Conservation (phyloP, 2,113 vertebrate species). For the Lagopus leucura region DNA sequence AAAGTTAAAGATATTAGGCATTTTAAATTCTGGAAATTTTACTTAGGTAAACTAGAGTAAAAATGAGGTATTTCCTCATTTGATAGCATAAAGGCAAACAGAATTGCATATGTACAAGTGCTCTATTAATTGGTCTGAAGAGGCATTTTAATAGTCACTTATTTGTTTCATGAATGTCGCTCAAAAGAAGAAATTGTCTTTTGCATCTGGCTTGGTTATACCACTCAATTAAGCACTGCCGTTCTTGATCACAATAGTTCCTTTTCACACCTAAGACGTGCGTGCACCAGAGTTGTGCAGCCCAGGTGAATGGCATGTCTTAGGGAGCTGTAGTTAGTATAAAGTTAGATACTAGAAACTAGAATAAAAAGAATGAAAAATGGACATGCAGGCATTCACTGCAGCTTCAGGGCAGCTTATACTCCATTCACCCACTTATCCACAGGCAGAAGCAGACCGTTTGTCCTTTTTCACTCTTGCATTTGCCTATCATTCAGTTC, state of each 20-base stretch:
- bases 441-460: background rate
- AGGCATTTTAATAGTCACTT: background rate
- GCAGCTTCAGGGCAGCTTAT: background rate
- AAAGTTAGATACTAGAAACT: background rate
- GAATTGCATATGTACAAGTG: background rate
- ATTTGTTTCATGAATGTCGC: background rate
- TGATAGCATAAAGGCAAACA: background rate
- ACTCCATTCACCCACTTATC: background rate
- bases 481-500: background rate
- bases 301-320: background rate
- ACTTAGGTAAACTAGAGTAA: background rate
- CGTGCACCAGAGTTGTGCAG: background rate
- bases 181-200: background rate
- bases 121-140: background rate
- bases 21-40: background rate
- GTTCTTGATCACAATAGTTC: background rate
- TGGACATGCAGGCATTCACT: background rate
- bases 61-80: background rate
- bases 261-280: rapidly evolving
- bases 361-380: background rate
- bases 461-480: background rate
- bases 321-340: rapidly evolving
- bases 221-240: background rate
- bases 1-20: background rate
- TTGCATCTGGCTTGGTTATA: background rate